These are phyloP conservation scores for Arnoldichthys spilopterus DNA, from an alignment of 2,797 vertebrate genomes.

Conservation along the genomic window DNA sequence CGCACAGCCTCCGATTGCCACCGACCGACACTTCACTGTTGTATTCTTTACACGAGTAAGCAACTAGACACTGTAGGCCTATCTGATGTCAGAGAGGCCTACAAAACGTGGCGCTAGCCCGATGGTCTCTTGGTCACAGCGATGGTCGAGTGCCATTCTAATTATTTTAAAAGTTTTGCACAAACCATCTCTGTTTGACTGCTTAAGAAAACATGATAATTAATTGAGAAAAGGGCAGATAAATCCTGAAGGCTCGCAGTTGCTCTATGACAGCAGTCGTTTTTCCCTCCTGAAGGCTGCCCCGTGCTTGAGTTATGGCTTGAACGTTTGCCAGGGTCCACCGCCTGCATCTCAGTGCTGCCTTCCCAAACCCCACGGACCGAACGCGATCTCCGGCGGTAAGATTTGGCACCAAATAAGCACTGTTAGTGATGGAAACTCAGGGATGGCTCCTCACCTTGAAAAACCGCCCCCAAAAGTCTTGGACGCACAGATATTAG, in stretches of 20 bases:
- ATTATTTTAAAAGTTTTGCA: slow-evolving; percentile 62
- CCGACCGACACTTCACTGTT: no score
- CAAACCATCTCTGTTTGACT: slow-evolving; percentile 50
- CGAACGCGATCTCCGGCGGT: neutral
- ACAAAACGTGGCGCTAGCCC: slow-evolving; percentile 46
- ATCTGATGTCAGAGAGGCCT: neutral
- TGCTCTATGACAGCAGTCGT: slow-evolving; percentile 51
- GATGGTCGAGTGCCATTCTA: slow-evolving; percentile 53
- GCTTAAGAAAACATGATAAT: slow-evolving; percentile 56
- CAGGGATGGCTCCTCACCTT: no score
- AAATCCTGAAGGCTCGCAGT: slow-evolving; percentile 55
- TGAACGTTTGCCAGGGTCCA: slow-evolving; percentile 37
- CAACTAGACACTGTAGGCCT: neutral
- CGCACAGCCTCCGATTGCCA: slow-evolving; percentile 30
- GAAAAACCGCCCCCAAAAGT: no score
- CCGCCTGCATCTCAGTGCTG: slow-evolving; percentile 30
- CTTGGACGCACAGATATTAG: no score
- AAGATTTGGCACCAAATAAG: neutral
- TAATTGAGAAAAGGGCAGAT: slow-evolving; percentile 58
- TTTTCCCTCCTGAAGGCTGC: slow-evolving; percentile 52
- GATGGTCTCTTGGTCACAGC: slow-evolving; percentile 48
- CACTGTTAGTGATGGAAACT: no score
- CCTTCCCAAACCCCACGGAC: neutral
- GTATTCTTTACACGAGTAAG: no score
- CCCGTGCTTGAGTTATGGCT: slow-evolving; percentile 50